Base-by-base conservation (phyloP, 2,888 invertebrate species). In the Stenotaenia linearis region DNA sequence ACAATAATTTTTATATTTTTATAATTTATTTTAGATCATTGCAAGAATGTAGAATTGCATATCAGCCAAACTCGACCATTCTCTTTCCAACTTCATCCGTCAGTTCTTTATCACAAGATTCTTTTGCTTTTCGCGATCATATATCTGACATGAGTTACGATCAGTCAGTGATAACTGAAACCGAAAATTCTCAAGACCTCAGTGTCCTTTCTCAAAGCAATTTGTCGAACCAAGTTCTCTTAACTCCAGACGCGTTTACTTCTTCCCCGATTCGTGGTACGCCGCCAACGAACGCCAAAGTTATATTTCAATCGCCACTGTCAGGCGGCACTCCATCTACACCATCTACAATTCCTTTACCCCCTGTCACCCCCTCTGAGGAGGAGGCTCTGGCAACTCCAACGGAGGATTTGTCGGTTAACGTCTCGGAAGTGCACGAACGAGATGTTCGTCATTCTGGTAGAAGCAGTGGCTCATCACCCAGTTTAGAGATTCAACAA, bases 191-290 rank as follows among this genome's bases (percentile, higher is more conserved):
- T 23, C 30, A 28, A 18, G 69, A 78, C 10, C n/a, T n/a, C n/a
- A n/a, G n/a, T n/a, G n/a, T n/a, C n/a, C 18, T 40, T 3, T 40
- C 35, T 0, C 79, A 69, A 35, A 75, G 28, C 5, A n/a, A 23
- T 18, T 78, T 69, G 32, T 78, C 78, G 9, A 78, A 30, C 0
- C 80, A 74, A 12, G 15, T 80, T 28, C 89, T 94, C 30, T 93
- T 95, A 91, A 95, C 95, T 0, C 95, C 96, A 0, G 95, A 95
- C 84, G 94, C 94, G 21, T 96, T 96, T 83, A 90, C 90, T 81
- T 89, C 91, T 0, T 89, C 89, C 82, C 82, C 83, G 18, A 78
- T 79, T 6, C 78, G 74, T 15, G 28, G 40, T 0, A 78, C 78
- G 9, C 25, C 69, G 5, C n/a, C n/a, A 2, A 76, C 78, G 15